A percentile compares a stretch with the other conserved stretches of the same genome.
phyloP scores from a whole-genome alignment of 2,113 vertebrate species.

The Pluvianellus socialis region DNA sequence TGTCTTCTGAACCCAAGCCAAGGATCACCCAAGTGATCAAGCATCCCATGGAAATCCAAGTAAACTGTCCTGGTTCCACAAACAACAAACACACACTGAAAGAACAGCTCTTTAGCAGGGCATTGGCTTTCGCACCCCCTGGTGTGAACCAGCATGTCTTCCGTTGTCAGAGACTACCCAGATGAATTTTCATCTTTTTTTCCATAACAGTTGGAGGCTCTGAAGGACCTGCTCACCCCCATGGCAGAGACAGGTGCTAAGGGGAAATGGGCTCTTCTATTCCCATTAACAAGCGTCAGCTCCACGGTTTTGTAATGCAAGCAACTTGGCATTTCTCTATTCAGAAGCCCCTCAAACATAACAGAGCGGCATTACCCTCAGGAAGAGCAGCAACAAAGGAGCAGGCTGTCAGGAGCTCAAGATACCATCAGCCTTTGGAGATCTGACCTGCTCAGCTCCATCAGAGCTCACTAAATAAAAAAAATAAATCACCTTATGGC shows the following conservation, averaged over 20 bases:
- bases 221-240: background rate
- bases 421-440: background rate
- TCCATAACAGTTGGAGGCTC: background rate
- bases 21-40: background rate
- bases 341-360: background rate
- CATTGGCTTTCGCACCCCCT: background rate
- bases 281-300: background rate
- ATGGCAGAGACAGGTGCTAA: background rate
- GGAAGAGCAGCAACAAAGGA: background rate
- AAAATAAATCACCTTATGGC: background rate
- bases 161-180: background rate
- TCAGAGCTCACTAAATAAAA: background rate
- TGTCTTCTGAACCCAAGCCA: background rate
- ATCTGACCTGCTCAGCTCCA: background rate
- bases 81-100: background rate
- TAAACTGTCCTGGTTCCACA: background rate
- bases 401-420: background rate
- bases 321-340: background rate
- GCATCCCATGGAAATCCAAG: background rate
- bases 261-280: slow-evolving; percentile 13
- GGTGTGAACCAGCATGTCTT: background rate
- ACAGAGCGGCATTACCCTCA: background rate
- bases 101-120: background rate
- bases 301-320: background rate
- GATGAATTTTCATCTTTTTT: background rate